A percentile compares a stretch with the other conserved stretches of the same genome.
Evolutionary conservation across 2,888 invertebrate genomes (phyloP).

Genomic region (Endomychus coccineus): DNA sequence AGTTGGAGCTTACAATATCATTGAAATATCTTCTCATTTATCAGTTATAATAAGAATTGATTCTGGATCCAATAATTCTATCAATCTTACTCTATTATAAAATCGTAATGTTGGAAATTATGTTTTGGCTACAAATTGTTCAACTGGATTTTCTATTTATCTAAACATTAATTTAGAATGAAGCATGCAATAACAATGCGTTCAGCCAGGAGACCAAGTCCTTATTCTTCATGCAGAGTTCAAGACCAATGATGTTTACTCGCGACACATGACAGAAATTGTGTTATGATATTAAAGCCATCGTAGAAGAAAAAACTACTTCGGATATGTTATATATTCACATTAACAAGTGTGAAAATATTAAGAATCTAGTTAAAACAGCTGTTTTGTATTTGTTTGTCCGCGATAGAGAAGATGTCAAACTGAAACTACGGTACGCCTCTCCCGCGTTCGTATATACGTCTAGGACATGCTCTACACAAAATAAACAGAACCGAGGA

Average conservation of each 20-base stretch:
- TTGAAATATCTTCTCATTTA: too few relatives aligned
- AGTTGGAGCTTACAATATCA: too few relatives aligned
- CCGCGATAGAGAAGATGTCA: slow-evolving; percentile 29
- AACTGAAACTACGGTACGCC: slow-evolving; percentile 31
- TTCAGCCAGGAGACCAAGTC: slow-evolving; percentile 13
- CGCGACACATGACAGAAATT: slow-evolving; percentile 13
- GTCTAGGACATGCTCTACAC: slow-evolving; percentile 34
- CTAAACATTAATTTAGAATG: background rate
- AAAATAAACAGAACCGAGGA: slow-evolving; percentile 29
- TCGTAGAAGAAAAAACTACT: background rate
- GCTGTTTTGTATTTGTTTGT: slow-evolving; percentile 29
- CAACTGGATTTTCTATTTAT: background rate
- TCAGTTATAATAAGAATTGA: too few relatives aligned
- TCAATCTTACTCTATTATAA: too few relatives aligned
- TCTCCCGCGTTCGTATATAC: slow-evolving; percentile 38
- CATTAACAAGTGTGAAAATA: slow-evolving; percentile 4
- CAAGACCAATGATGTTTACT: slow-evolving; percentile 31
- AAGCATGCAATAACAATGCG: slow-evolving; percentile 8
- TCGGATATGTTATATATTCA: slow-evolving; percentile 2
- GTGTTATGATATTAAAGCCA: background rate
- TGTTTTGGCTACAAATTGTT: background rate
- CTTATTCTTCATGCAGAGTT: slow-evolving; percentile 28
- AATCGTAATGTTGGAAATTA: too few relatives aligned
- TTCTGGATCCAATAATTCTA: too few relatives aligned
- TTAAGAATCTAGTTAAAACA: slow-evolving; percentile 20